Base-by-base conservation (phyloP, 1,140 invertebrate species). In the Rhyacophila brunnea region DNA sequence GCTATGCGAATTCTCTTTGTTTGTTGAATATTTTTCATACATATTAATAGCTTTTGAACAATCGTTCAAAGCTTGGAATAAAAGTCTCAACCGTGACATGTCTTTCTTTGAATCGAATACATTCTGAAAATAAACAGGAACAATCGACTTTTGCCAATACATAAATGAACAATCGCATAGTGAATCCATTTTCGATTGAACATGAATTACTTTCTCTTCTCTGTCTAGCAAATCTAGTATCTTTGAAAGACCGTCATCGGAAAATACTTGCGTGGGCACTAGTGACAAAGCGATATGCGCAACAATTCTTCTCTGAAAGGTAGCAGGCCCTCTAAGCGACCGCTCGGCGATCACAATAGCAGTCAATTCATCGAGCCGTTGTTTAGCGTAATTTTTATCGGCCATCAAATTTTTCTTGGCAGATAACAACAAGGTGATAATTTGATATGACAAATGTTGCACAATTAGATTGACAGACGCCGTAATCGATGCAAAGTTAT, bases 121-220 rank as follows among this genome's bases (percentile, higher is more conserved):
- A 67, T 87, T 83, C 62, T 85, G 79, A 68, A 93, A 85, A 76
- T 93, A 94, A 20, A 89, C 82, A 5, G 87, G 85, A 35, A 92
- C 76, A 45, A 93, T 80, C 58, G 87, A 84, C 68, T 87, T 81
- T 78, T 93, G 90, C 85, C 89, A 92, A 70, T 90, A 89, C n/a
- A 93, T 70, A 75, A 90, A 89, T 35, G 86, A 87, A 66, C 87
- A 88, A 70, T 91, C 82, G 69, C 85, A 88, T 15, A 85, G 80
- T 54, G 74, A 69, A 35, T 82, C 71, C 50, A 92, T 68, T 69
- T 79, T 80, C 61, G 79, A 70, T 47, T 82, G 73, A 35, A 89
- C 78, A 68, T 83, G 81, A 65, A 80, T 80, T 38, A 90, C 77
- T 19, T 77, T 70, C 67, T 86, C 83, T 38, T 90, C 75, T 68